Base-by-base conservation (phyloP, 1,140 invertebrate genomes). In the Caenorhabditis latens region DNA sequence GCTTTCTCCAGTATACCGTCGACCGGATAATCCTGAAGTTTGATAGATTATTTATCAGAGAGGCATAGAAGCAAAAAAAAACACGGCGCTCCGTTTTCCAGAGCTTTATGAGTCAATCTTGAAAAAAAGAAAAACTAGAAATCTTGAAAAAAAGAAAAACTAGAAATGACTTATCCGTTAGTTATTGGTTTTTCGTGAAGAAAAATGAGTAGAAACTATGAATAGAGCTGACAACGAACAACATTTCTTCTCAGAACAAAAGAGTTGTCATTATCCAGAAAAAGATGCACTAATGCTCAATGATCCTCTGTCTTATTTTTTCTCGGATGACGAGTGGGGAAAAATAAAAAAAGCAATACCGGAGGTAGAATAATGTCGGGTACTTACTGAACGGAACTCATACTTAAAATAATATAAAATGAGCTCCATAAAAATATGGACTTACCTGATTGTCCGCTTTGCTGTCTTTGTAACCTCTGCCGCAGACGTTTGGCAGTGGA, bases 1-100 rank as follows among this genome's bases (percentile, higher is more conserved):
- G 71, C 91, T 92, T 84, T 92, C 91, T 24, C 91, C 91, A 57
- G 91, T 92, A 84, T 92, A 92, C 57, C 91, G 87, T 43, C 91
- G 90, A 53, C 91, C 91, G 87, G 87, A 83, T 75, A 90, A 67
- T 50, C 82, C 83, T 86, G 71, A 63, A 86, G 8, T 79, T 79
- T 79, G 43, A 50, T 79, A 24, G 46, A 13, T 4, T 46, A 32
- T 71, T 71, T 16, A 43, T 84, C 42, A 85, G 21, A 40, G n/a
- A 67, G 43, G 7, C 16, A 46, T 14, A 43, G 21, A 16, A 24
- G 4, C 13, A 53, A 71, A 13, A 85, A 85, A 50, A 55, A 32
- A 71, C 67, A 71, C 16, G 4, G 11, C 61, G 3, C 19, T 58
- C 32, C 32, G 32, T 16, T 58, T 16, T 58, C 19, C 50, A 53